Evolutionary conservation across 2,113 vertebrate species (phyloP).

Genomic region (Petroica traversi): DNA sequence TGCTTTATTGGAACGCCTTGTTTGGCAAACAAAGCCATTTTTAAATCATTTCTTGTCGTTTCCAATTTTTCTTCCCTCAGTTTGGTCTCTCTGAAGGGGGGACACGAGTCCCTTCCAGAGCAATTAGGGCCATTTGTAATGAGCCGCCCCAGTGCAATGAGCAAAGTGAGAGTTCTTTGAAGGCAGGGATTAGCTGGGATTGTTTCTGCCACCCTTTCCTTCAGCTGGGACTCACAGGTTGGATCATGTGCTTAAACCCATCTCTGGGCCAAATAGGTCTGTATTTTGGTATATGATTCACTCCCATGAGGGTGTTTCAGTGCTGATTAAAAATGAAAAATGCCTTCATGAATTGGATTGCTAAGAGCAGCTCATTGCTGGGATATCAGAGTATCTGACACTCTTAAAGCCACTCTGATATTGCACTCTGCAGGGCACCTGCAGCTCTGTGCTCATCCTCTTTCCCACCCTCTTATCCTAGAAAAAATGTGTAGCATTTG

Average conservation of each 20-base stretch:
- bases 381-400: neutral
- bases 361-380: neutral
- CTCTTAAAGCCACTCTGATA: neutral
- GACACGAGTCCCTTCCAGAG: neutral
- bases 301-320: neutral
- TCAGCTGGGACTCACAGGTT: neutral
- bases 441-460: neutral
- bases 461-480: neutral
- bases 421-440: neutral
- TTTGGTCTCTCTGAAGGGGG: neutral
- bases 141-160: neutral
- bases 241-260: neutral
- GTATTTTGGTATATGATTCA: neutral
- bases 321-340: neutral
- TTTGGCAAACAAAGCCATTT: neutral
- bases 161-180: neutral
- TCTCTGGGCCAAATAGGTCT: neutral
- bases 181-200: neutral
- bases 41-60: neutral
- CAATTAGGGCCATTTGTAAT: neutral
- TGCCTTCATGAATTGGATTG: neutral
- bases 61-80: neutral
- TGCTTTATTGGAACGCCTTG: neutral
- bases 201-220: neutral
- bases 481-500: constrained; percentile 15